A percentile compares a stretch with the other conserved stretches of the same genome.
Evolutionary conservation across 2,888 invertebrate species (phyloP).

Genomic region (Drepana falcataria): DNA sequence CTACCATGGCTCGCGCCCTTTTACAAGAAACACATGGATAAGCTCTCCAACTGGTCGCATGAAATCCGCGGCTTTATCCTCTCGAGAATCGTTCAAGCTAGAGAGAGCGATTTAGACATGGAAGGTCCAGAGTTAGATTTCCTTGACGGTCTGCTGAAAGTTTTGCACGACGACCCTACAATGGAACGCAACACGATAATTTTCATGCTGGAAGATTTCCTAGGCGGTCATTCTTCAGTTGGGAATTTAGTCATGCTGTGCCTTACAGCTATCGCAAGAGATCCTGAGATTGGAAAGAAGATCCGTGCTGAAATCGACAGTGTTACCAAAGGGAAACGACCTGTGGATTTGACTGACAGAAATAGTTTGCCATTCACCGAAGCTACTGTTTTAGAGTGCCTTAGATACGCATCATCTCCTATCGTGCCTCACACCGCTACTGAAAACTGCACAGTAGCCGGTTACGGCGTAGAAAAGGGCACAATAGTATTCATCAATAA

Average conservation of each 20-base stretch:
- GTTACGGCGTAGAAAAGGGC: slow-evolving; percentile 85
- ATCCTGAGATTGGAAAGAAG: slow-evolving; percentile 81
- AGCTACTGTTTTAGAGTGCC: slow-evolving; percentile 88
- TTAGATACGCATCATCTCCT: slow-evolving; percentile 89
- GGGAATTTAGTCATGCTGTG: slow-evolving; percentile 90
- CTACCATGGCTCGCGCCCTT: slow-evolving; percentile 89
- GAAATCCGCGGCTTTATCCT: slow-evolving; percentile 86
- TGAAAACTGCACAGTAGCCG: slow-evolving; percentile 84
- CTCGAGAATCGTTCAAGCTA: slow-evolving; percentile 82
- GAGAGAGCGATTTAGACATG: slow-evolving; percentile 74
- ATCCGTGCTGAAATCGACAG: slow-evolving; percentile 84
- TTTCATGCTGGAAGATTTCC: slow-evolving; percentile 90
- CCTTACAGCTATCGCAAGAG: slow-evolving; percentile 82
- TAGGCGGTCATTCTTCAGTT: slow-evolving; percentile 93
- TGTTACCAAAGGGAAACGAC: slow-evolving; percentile 75
- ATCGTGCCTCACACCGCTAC: slow-evolving; percentile 94
- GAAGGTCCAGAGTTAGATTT: slow-evolving; percentile 85
- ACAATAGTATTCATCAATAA: slow-evolving; percentile 92
- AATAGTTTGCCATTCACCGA: slow-evolving; percentile 87
- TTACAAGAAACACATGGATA: slow-evolving; percentile 83
- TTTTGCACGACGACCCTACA: slow-evolving; percentile 81
- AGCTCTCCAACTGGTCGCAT: slow-evolving; percentile 83
- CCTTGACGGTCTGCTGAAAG: slow-evolving; percentile 86
- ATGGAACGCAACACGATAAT: slow-evolving; percentile 89
- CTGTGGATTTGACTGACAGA: slow-evolving; percentile 82